Base-by-base conservation (phyloP, 1,140 invertebrate species). In the Coptotermes formosanus region DNA sequence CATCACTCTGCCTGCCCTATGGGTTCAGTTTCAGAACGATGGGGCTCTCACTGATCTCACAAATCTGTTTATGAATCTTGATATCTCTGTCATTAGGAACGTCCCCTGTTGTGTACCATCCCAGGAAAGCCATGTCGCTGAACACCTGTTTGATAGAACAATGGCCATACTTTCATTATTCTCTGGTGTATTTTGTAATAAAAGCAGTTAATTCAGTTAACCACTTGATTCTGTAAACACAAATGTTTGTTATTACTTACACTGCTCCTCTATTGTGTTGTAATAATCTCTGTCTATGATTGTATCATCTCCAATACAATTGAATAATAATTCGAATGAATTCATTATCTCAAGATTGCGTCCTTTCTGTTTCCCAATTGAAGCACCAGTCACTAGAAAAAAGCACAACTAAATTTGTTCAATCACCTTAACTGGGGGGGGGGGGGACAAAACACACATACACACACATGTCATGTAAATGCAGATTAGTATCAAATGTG, bases 331-430 rank as follows among this genome's bases (percentile, higher is more conserved):
- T 91, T 99, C 98, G 92, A 99, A 99, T 0, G 98, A 99, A 91
- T 99, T 99, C 97, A 99, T 98, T n/a, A 99, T 96, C 93, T 99
- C 98, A 89, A 99, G 96, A 88, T 98, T 98, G 55, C 98, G 93
- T 38, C 98, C 98, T 90, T 97, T 98, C 90, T 99, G 98, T 92
- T 99, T 99, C 45, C 98, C 98, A 91, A 99, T 99, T 4, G 99
- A 90, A 32, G 98, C 98, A 86, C 98, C 98, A 90, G 99, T 94
- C 4, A 99, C 98, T 97, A 32, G 90, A 86, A 92, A 92, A 64
- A 89, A 88, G 89, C 2, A 21, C 14, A 55, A 55, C 21, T 19
- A 55, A 55, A 55, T 55, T 0, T 21, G 19, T 55, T 55, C 12
- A 55, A 38, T 38, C 38, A 38, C 2, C 38, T 38, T 38, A 38